Evolutionary conservation across 2,797 vertebrate genomes (phyloP), one percentile per base, ranked within the genome.

Genomic region (Jordanella pulchra): DNA sequence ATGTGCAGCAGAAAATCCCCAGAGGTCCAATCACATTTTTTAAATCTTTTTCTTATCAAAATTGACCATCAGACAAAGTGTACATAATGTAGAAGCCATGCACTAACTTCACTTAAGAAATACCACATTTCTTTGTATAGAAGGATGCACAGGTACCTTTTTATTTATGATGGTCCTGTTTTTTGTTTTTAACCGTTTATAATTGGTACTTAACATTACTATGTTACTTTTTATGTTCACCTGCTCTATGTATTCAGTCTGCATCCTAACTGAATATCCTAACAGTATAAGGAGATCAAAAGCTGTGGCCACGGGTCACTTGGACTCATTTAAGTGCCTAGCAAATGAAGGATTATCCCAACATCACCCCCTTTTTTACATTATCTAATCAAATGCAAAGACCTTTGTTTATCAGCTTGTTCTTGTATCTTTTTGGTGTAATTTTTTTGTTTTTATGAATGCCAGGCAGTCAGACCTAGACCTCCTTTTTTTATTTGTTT

Each of bases 321-420:
- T 79, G 76, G 86, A 83, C 79, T 91, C 81, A 69, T 84, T 84
- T 87, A 96, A 97, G 97, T 98, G 97, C 97, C 97, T 97, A 95
- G 93, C 94, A 93, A 95, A 97, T 96, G 97, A 98, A 97, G 97
- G 97, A 96, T 95, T 94, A 90, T 92, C 69, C 75, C 78, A 84
- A 84, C 78, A 65, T 85, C 80, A 82, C 72, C 76, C 79, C 83
- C 61, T 94, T 73, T 86, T 86, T 84, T 77, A 92, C 87, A 77
- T 82, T 91, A 89, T 93, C 88, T 92, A 93, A 93, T 92, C 89
- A 86, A 81, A 91, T 93, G 89, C 91, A 85, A 92, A 83, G 91
- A 93, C 91, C 92, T 95, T 90, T 91, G 89, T 95, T 92, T 89
- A 90, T 90, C 77, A 82, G 89, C 79, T 81, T 89, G 80, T 93